A percentile compares a stretch with the other conserved stretches of the same genome.
These are phyloP conservation scores for Pachydiplax longipennis DNA, from an alignment of 2,888 invertebrate species.

Conservation along the genomic window DNA sequence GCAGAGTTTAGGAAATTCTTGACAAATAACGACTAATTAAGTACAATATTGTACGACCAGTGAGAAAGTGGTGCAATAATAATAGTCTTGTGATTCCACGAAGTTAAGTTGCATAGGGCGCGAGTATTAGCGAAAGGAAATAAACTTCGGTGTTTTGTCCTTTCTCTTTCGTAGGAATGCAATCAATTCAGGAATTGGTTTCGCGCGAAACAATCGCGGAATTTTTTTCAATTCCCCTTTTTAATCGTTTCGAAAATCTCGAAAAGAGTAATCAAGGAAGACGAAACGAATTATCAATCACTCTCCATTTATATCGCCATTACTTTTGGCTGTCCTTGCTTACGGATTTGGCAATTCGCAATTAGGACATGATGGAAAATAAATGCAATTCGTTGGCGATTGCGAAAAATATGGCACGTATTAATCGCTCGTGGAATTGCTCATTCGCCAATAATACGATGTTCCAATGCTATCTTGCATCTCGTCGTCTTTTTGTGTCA, in stretches of 20 bases:
- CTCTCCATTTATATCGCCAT: not conserved
- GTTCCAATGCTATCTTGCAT: no score
- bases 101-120: not conserved
- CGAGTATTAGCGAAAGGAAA: not conserved
- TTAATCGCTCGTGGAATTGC: no score
- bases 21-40: no score
- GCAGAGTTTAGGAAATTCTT: no score
- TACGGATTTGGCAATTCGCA: not conserved
- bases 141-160: not conserved
- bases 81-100: not conserved
- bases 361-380: not conserved
- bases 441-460: no score
- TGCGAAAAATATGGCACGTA: not conserved
- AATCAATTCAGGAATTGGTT: not conserved
- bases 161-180: not conserved
- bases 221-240: not conserved
- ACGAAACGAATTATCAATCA: not conserved
- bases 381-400: not conserved
- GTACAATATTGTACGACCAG: no score
- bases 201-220: not conserved
- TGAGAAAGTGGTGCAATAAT: not conserved
- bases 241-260: not conserved
- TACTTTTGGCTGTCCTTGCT: not conserved
- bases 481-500: no score
- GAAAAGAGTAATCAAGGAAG: not conserved